Evolutionary conservation across 2,113 vertebrate genomes (phyloP).

Genomic region (Misgurnus mizolepis): DNA sequence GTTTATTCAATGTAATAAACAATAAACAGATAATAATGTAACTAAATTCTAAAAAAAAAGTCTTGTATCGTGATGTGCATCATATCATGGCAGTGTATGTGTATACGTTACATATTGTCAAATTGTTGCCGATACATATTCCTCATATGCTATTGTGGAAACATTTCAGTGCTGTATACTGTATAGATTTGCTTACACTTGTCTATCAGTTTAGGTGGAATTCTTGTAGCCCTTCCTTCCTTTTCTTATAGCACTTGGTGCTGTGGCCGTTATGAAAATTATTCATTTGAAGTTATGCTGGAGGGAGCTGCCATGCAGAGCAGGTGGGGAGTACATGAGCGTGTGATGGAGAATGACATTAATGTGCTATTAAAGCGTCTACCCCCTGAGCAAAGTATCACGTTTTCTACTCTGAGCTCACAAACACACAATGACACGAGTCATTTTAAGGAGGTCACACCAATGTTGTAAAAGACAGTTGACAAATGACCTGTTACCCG

Average conservation of each 20-base stretch:
- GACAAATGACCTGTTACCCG: slow-evolving; percentile 10
- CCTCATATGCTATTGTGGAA: background rate
- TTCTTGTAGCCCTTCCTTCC: background rate
- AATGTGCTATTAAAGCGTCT: slow-evolving; percentile 61
- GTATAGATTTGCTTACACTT: background rate
- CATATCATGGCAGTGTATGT: too few relatives aligned
- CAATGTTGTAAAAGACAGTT: background rate
- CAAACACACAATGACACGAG: slow-evolving; percentile 33
- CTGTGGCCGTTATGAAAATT: slow-evolving; percentile 25
- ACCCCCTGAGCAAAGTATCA: slow-evolving; percentile 49
- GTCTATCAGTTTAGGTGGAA: background rate
- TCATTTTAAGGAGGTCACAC: slow-evolving; percentile 49
- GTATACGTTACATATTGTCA: too few relatives aligned
- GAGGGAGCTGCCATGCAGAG: slow-evolving; percentile 37
- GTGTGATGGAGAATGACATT: slow-evolving; percentile 63
- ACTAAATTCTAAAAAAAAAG: too few relatives aligned
- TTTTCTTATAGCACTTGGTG: slow-evolving; percentile 5
- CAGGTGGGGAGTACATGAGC: slow-evolving; percentile 55
- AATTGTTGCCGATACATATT: too few relatives aligned
- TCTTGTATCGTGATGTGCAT: too few relatives aligned
- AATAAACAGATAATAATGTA: too few relatives aligned
- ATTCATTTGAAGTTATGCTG: slow-evolving; percentile 47
- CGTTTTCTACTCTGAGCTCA: slow-evolving; percentile 42
- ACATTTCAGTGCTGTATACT: background rate
- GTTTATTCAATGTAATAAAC: too few relatives aligned